These are phyloP conservation scores for Tanaodytes sp. DNA, from an alignment of 2,888 invertebrate genomes.

Conservation along the genomic window DNA sequence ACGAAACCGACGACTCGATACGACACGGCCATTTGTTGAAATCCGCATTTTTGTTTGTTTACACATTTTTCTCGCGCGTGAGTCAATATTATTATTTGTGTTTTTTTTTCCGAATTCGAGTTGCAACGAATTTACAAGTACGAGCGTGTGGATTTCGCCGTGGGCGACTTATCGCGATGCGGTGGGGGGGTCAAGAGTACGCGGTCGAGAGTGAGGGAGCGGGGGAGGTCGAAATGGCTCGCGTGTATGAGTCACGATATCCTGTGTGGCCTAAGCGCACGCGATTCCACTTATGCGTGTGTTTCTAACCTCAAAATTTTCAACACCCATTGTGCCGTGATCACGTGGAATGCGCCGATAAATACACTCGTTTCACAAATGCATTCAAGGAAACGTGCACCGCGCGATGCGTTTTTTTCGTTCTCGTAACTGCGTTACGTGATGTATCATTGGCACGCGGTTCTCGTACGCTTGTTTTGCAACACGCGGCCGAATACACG, in stretches of 20 bases:
- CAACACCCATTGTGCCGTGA: slow-evolving; percentile 43
- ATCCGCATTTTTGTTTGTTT: too few relatives aligned
- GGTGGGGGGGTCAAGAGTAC: background rate
- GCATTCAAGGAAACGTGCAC: slow-evolving; percentile 36
- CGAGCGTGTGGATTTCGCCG: background rate
- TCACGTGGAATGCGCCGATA: slow-evolving; percentile 38
- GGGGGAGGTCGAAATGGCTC: slow-evolving; percentile 22
- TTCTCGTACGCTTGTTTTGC: slow-evolving; percentile 3
- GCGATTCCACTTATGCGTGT: slow-evolving; percentile 42
- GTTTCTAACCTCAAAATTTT: slow-evolving; percentile 43
- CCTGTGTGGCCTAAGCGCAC: slow-evolving; percentile 26
- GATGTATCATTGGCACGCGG: slow-evolving; percentile 27
- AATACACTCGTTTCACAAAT: slow-evolving; percentile 22
- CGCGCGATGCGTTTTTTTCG: slow-evolving; percentile 18
- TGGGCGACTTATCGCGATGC: slow-evolving; percentile 29
- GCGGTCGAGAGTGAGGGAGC: background rate
- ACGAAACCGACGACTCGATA: too few relatives aligned
- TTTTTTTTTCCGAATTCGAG: too few relatives aligned
- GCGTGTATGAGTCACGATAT: slow-evolving; percentile 48
- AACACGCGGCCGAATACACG: too few relatives aligned
- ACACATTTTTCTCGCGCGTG: too few relatives aligned
- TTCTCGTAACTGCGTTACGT: slow-evolving; percentile 32
- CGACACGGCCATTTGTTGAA: too few relatives aligned
- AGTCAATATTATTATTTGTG: too few relatives aligned
- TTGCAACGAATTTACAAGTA: too few relatives aligned